Evolutionary conservation across 2,888 invertebrate genomes (phyloP).

Genomic region (Salpingus planirostris): DNA sequence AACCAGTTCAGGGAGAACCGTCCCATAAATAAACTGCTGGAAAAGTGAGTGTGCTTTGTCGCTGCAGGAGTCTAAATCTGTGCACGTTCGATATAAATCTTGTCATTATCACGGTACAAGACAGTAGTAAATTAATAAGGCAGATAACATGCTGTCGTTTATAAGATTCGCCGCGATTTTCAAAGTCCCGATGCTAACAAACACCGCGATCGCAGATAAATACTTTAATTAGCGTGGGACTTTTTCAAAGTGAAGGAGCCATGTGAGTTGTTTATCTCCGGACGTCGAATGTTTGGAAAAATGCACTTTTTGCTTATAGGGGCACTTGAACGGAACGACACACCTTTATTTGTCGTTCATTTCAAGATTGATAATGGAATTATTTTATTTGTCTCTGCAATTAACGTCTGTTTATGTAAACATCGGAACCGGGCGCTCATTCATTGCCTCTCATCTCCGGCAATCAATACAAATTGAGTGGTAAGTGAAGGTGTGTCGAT

Average conservation of each 20-base stretch:
- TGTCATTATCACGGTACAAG: conserved; percentile 14
- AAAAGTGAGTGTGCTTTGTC: conserved; percentile 6
- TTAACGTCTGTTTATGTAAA: too few relatives aligned
- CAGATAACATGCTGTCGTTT: conserved; percentile 12
- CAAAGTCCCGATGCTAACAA: conserved; percentile 12
- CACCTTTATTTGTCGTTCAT: conserved; percentile 10
- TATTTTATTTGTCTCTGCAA: conserved; percentile 12
- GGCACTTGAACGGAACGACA: not conserved
- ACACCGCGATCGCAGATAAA: conserved; percentile 17
- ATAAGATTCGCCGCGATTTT: conserved; percentile 9
- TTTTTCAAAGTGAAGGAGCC: conserved; percentile 14
- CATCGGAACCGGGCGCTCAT: too few relatives aligned
- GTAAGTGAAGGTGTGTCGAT: too few relatives aligned
- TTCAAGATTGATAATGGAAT: conserved; percentile 7
- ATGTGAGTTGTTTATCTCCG: conserved; percentile 10
- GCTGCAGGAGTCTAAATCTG: conserved; percentile 12
- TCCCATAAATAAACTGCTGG: conserved; percentile 14
- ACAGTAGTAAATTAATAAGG: conserved; percentile 21
- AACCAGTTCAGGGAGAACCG: conserved; percentile 6
- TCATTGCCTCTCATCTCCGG: too few relatives aligned
- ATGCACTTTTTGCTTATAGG: conserved; percentile 3
- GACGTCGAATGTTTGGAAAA: conserved; percentile 11
- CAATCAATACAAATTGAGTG: too few relatives aligned
- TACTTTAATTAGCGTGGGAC: conserved; percentile 21
- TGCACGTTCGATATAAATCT: conserved; percentile 17